Evolutionary conservation across 1,140 invertebrate species (phyloP).

Genomic region (Listronotus oregonensis): DNA sequence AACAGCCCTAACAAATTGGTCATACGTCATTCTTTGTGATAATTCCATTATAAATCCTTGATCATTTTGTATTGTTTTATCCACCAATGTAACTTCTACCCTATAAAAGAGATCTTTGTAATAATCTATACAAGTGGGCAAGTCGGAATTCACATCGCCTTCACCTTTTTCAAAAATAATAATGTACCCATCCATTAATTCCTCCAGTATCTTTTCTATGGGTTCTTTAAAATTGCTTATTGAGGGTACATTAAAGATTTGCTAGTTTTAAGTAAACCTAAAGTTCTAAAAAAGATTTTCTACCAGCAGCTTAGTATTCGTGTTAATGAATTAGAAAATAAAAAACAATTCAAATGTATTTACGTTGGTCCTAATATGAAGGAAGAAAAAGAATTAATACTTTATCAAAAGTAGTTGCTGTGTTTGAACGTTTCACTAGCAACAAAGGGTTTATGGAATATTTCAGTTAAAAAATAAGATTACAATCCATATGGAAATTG

Average conservation of each 20-base stretch:
- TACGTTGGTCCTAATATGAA: constrained; percentile 83
- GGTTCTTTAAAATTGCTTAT: too few species aligned
- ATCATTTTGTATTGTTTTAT: constrained; percentile 93
- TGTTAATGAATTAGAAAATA: constrained; percentile 97
- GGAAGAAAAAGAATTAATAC: constrained; percentile 91
- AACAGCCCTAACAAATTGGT: constrained; percentile 91
- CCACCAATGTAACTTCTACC: constrained; percentile 94
- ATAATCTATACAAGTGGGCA: constrained; percentile 92
- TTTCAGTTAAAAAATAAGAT: too few species aligned
- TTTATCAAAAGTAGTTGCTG: constrained; percentile 97
- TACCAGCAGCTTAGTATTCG: constrained; percentile 95
- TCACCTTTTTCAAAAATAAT: constrained; percentile 91
- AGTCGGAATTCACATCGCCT: constrained; percentile 74
- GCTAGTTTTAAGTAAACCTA: constrained; percentile 84
- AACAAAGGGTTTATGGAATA: too few species aligned
- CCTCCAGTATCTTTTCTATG: constrained; percentile 78
- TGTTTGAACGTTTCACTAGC: too few species aligned
- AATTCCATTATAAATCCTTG: constrained; percentile 92
- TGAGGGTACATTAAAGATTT: constrained; percentile 90
- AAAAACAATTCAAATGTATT: constrained; percentile 95
- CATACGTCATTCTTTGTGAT: constrained; percentile 92
- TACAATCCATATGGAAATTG: too few species aligned
- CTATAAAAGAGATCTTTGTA: constrained; percentile 85
- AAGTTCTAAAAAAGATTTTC: constrained; percentile 90
- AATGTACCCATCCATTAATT: constrained; percentile 92